Base-by-base conservation (phyloP, 1,140 invertebrate genomes). In the Amphibalanus amphitrite region DNA sequence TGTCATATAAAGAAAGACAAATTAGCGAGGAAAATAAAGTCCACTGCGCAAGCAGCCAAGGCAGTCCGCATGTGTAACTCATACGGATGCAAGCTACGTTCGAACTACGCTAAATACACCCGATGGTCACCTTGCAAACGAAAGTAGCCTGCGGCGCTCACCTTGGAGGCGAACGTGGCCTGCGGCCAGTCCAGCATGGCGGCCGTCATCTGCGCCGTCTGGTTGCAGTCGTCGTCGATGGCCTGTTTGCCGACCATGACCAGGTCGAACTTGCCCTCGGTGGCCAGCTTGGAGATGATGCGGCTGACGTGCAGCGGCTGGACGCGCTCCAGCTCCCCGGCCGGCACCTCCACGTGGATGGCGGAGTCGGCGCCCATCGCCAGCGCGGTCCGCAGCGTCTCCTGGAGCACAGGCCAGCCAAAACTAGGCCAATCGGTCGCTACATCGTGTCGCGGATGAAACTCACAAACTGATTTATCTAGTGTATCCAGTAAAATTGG, bases 201-300 rank as follows among this genome's bases (percentile, higher is more conserved):
- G 72, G 96, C 95, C 25, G 91, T 93, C 94, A 99, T 98, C 84
- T 98, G 96, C 69, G 94, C 97, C 30, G 96, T 98, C 83, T 98
- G 95, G 82, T 98, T 98, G 69, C 88, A 88, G 80, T 99, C 97
- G 83, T 98, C 97, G 84, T 99, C 97, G 79, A 99, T 99, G 23
- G 97, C 97, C 86, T 91, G 97, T 82, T 99, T 99, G 47, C 97
- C 97, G 71, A 98, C 84, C 77, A 99, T 89, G 6, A 98, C 82
- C 70, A 98, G 76, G 81, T 99, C 93, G 59, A 85, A 88, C 79
- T 98, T 97, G 78, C 97, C 94, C 74, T 96, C 90, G 78, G 90
- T 82, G 28, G 93, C 93, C 38, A 98, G 77, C 82, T 97, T 97
- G 3, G 95, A 91, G 6, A 98, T 80, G 69, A 98, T 95, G 82